phyloP scores from a whole-genome alignment of 1,140 invertebrate genomes.

The Aphelinus certus region DNA sequence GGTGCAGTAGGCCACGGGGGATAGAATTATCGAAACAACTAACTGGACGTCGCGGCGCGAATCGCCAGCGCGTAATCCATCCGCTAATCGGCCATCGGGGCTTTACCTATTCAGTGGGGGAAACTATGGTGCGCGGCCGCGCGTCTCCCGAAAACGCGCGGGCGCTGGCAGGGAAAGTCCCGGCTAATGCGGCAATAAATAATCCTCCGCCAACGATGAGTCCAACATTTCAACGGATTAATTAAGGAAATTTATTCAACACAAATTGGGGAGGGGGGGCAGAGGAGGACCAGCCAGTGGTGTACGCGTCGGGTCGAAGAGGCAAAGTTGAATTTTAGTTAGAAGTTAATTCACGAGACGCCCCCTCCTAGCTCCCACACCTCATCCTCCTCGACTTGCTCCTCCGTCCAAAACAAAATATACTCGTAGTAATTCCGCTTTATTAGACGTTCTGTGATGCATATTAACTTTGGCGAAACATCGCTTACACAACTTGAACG shows the following conservation, averaged over 20 bases:
- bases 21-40: slow-evolving; percentile 21
- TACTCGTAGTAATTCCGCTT: slow-evolving; percentile 7
- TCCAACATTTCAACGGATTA: background rate
- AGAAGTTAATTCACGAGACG: slow-evolving; percentile 6
- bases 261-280: background rate
- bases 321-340: slow-evolving; percentile 6
- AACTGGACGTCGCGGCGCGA: background rate
- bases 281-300: too few relatives aligned
- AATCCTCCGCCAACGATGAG: too few relatives aligned
- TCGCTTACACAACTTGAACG: slow-evolving; percentile 31
- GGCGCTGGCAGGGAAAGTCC: too few relatives aligned
- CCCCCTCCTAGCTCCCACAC: background rate
- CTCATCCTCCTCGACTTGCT: too few relatives aligned
- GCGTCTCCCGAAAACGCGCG: too few relatives aligned
- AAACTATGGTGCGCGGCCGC: background rate
- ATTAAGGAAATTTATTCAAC: slow-evolving; percentile 17
- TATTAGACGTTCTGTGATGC: slow-evolving; percentile 26
- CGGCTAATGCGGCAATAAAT: too few relatives aligned
- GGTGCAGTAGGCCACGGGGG: background rate
- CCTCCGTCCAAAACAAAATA: slow-evolving; percentile 13
- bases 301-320: background rate
- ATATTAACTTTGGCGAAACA: slow-evolving; percentile 36
- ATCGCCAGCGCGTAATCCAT: background rate
- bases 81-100: slow-evolving; percentile 6
- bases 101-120: slow-evolving; percentile 6